A percentile compares a stretch with the other conserved stretches of the same genome.
These are phyloP conservation scores for Apotomis capreana DNA, from an alignment of 2,888 invertebrate species.

Conservation along the genomic window DNA sequence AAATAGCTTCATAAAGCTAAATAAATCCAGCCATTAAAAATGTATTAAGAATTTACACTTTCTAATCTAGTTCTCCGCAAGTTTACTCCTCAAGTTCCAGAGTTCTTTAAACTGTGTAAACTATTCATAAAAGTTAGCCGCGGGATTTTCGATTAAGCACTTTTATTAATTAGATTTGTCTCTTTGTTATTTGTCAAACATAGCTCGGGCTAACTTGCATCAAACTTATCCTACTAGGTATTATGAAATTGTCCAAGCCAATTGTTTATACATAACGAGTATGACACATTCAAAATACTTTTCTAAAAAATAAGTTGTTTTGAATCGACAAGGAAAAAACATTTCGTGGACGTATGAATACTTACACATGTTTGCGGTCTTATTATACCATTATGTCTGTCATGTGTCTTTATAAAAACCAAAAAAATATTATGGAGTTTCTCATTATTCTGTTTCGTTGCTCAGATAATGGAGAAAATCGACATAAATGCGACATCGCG, in stretches of 20 bases:
- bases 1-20: background rate
- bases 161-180: constrained; percentile 9
- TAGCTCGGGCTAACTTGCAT: background rate
- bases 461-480: no score
- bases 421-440: no score
- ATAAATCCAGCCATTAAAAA: constrained; percentile 21
- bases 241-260: background rate
- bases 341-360: no score
- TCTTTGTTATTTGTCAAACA: background rate
- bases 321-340: no score
- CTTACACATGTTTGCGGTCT: no score
- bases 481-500: no score
- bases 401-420: no score
- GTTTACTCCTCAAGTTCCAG: constrained; percentile 12
- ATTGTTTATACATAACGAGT: no score
- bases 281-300: no score
- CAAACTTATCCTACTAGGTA: background rate
- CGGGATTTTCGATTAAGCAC: constrained; percentile 19
- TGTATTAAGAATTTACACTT: constrained; percentile 29
- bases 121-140: constrained; percentile 24
- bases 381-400: no score
- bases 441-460: no score
- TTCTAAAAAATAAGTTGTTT: no score
- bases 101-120: constrained; percentile 26
- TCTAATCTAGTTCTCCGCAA: constrained; percentile 15